Evolutionary conservation across 2,113 vertebrate genomes (phyloP), one percentile per base, ranked within the genome.

Genomic region (Oryctolagus cuniculus): DNA sequence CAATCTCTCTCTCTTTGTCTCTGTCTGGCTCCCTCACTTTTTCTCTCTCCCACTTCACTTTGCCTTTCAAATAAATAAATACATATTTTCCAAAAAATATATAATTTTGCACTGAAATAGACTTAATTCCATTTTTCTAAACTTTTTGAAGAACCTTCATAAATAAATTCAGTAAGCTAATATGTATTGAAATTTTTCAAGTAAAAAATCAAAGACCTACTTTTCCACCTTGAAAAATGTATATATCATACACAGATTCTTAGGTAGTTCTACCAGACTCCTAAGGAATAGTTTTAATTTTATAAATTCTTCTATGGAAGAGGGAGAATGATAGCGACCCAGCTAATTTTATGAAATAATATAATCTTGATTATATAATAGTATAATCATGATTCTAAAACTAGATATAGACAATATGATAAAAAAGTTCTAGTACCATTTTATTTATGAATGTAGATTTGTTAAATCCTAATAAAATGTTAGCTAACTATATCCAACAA

Each of bases 221-320:
- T 58, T 74, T 75, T 84, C 12, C 7, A 88, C 13, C 51, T 90
- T 64, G 8, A 75, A 74, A 77, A 74, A 69, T 38, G 38, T 38
- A 61, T 53, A 44, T 31, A 21, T 8, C 11, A 81, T 12, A 44
- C 3, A 9, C 22, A 25, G 9, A 64, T 81, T 4, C 44, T n/a
- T 75, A 63, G 55, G 36, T 19, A 86, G 25, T 85, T 92, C 79
- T 79, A 92, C 36, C 67, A 78, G 15, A 85, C 15, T 64, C 87
- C 64, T 85, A 69, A 93, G 49, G 38, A 78, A 69, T 0, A 34
- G 2, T 77, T 78, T 21, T 77, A 55, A 61, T 70, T 82, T 93
- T 67, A 82, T 61, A 89, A 90, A 21, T 66, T 73, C 51, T 94
- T 70, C 31, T 22, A 94, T 31, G 34, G 84, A 90, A 84, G 63